Conservation (phyloP, 2,113 vertebrate genomes). For the Larimichthys crocea region DNA sequence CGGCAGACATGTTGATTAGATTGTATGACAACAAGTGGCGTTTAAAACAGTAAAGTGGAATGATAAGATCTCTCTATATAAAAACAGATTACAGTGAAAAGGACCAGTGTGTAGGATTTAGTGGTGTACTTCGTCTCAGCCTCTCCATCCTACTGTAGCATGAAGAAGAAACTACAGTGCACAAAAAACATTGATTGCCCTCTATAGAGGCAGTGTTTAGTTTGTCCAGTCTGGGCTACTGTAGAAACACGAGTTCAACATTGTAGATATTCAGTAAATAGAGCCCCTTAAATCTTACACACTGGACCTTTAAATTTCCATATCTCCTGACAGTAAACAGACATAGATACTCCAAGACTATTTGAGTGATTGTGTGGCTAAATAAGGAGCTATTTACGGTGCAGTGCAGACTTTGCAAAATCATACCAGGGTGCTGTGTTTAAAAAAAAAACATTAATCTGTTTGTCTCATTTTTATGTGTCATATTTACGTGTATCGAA, state of each 20-base stretch:
- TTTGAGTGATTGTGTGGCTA: slow-evolving; percentile 29
- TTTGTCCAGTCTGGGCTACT: too few relatives aligned
- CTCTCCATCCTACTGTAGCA: too few relatives aligned
- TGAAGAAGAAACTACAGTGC: too few relatives aligned
- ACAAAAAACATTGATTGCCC: too few relatives aligned
- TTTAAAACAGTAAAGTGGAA: slow-evolving; percentile 27
- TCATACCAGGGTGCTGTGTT: slow-evolving; percentile 25
- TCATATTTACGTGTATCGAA: slow-evolving; percentile 8
- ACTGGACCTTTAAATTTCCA: slow-evolving; percentile 3
- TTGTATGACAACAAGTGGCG: slow-evolving; percentile 41
- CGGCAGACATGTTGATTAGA: slow-evolving; percentile 31
- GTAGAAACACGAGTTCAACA: too few relatives aligned
- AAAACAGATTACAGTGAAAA: slow-evolving; percentile 28
- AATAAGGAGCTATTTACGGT: slow-evolving; percentile 21
- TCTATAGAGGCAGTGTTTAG: too few relatives aligned
- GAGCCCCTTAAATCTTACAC: too few relatives aligned
- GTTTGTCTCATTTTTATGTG: slow-evolving; percentile 10
- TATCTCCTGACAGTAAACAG: not conserved
- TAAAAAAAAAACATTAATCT: slow-evolving; percentile 21
- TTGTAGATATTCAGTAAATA: too few relatives aligned
- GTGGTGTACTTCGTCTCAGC: too few relatives aligned
- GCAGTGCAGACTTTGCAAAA: slow-evolving; percentile 4
- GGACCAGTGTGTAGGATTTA: too few relatives aligned
- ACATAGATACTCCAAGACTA: slow-evolving; percentile 5
- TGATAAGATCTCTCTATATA: slow-evolving; percentile 8